These are phyloP conservation scores for Musca domestica DNA, from an alignment of 1,140 invertebrate species.

Conservation along the genomic window DNA sequence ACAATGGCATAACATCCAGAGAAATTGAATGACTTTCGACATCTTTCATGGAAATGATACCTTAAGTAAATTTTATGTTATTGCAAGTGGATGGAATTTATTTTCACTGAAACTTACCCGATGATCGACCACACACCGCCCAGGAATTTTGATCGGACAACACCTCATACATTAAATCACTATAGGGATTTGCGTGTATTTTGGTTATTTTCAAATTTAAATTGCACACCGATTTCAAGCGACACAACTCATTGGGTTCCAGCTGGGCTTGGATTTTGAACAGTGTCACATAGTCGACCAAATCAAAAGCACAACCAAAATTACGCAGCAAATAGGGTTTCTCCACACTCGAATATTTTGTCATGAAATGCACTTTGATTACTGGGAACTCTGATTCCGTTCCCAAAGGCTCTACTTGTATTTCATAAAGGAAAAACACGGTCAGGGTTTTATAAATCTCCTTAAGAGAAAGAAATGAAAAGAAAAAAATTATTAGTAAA, in stretches of 20 bases:
- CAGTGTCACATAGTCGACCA: conserved; percentile 69
- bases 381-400: conserved; percentile 55
- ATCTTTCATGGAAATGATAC: conserved; percentile 76
- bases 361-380: conserved; percentile 68
- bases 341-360: conserved; percentile 63
- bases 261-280: conserved; percentile 79
- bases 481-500: conserved; percentile 9
- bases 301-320: conserved; percentile 60
- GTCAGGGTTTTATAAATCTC: conserved; percentile 58
- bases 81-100: too few species aligned
- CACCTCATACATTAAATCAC: conserved; percentile 89
- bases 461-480: conserved; percentile 31
- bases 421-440: conserved; percentile 81
- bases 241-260: conserved; percentile 85
- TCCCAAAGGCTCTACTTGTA: conserved; percentile 63
- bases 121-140: conserved; percentile 85
- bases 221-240: conserved; percentile 83
- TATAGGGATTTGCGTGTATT: conserved; percentile 52
- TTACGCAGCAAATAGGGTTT: conserved; percentile 55
- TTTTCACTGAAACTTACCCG: conserved; percentile 58
- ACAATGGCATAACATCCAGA: conserved; percentile 88
- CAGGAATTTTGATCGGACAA: conserved; percentile 87
- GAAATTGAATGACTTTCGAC: conserved; percentile 71
- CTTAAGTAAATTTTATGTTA: conserved; percentile 53
- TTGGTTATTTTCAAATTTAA: conserved; percentile 73